Evolutionary conservation across 2,888 invertebrate genomes (phyloP), one percentile per base, ranked within the genome.

Genomic region (Diarsia dahlii): DNA sequence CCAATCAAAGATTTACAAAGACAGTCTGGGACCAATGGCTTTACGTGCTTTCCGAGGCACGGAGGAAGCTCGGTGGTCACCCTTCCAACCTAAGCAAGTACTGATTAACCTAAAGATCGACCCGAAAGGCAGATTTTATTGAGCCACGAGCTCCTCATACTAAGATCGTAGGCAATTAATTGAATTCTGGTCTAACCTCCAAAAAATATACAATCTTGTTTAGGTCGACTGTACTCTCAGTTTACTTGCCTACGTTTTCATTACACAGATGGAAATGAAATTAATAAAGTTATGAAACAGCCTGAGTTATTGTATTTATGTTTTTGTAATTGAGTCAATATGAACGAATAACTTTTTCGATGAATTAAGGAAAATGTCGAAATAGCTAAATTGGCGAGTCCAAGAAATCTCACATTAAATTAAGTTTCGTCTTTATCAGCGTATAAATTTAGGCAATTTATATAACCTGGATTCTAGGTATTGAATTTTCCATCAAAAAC

Each of bases 211-310:
- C 4, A 56, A 1, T 60, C 10, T 60, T 34, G 10, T 18, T 9
- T 28, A 60, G 3, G 60, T 34, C 34, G 34, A 34, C 28, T 45
- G 45, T 71, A 65, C 46, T 34, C 34, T 23, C 23, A 20, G 67
- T 48, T 9, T 54, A 52, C 46, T 64, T 28, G 20, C 13, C 3
- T 28, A 76, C 62, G 13, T 68, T 81, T 70, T 70, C 45, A 74
- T 48, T 58, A 66, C 54, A 70, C 15, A 13, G 23, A 56, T 52
- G 54, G n/a, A 64, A 79, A 69, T 18, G 9, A 71, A 74, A 84
- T 82, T 82, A 78, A 78, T 78, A 62, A 81, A 78, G 52, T 82
- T 73, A 48, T 63, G 69, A 70, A 64, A 10, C 58, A 56, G 18
- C 20, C 23, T 50, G 50, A 82, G 46, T 39, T 79, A 72, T 65